phyloP scores from a whole-genome alignment of 2,797 vertebrate species.

The Aselliscus stoliczkanus region DNA sequence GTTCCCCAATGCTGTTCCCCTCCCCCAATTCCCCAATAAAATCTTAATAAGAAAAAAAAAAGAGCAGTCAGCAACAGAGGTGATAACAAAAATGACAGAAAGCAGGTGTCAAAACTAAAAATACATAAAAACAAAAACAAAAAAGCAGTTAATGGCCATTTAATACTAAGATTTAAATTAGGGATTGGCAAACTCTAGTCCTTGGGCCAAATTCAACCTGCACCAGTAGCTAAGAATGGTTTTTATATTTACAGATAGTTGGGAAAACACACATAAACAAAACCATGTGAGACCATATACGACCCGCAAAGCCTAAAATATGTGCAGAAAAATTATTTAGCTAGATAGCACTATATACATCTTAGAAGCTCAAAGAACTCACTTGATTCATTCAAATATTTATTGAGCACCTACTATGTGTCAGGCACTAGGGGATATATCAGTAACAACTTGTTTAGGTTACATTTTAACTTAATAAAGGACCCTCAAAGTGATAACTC shows the following conservation, averaged over 20 bases:
- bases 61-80: neutral
- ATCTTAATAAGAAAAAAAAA: too few species aligned
- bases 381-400: neutral
- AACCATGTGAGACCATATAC: neutral
- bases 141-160: neutral
- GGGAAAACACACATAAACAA: neutral
- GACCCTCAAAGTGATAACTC: neutral
- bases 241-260: neutral
- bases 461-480: slow-evolving; percentile 9
- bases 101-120: neutral
- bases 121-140: neutral
- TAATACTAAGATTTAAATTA: neutral
- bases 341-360: neutral
- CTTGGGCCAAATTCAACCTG: neutral
- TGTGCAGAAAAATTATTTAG: neutral
- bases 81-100: neutral
- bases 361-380: neutral
- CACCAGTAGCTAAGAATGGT: neutral
- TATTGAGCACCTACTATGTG: neutral
- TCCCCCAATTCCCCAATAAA: too few species aligned
- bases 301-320: neutral
- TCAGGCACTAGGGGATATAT: neutral
- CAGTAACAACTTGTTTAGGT: neutral
- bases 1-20: too few species aligned
- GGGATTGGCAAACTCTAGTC: neutral